A percentile compares a stretch with the other conserved stretches of the same genome.
Conservation (phyloP, 1,140 invertebrate genomes). For the Tetramorium simillimum region DNA sequence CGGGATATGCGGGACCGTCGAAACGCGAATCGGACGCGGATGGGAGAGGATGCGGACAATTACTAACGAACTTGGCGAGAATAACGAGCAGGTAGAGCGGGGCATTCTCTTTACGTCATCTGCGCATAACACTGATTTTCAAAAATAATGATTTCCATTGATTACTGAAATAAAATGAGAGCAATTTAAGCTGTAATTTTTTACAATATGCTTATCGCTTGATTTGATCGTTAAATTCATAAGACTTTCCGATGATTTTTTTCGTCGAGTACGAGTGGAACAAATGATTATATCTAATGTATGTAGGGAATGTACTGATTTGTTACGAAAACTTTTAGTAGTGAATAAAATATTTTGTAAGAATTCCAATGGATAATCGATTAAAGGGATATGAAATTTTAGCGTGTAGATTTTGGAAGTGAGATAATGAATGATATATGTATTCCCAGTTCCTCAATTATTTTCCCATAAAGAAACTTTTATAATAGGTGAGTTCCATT, state of each 20-base stretch:
- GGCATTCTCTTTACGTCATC: neutral
- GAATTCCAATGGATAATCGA: neutral
- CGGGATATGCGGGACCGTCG: neutral
- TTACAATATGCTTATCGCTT: neutral
- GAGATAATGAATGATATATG: neutral
- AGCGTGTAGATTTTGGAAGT: neutral
- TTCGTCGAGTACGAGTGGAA: neutral
- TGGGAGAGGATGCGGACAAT: conserved; percentile 29
- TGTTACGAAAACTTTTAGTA: neutral
- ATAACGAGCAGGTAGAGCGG: conserved; percentile 1
- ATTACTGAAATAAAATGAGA: neutral
- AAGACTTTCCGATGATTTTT: neutral
- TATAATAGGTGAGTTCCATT: conserved; percentile 15
- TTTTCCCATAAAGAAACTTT: conserved; percentile 7
- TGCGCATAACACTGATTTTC: neutral
- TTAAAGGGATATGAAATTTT: neutral
- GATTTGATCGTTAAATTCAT: neutral
- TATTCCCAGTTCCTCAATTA: conserved; percentile 1
- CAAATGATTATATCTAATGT: neutral
- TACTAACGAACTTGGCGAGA: conserved; percentile 19
- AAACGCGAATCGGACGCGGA: conserved; percentile 1
- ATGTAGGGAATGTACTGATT: neutral
- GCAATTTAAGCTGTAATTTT: neutral
- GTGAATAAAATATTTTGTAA: neutral
- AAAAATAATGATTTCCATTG: neutral